Evolutionary conservation across 2,113 vertebrate species (phyloP).

Genomic region (Labeo rohita): DNA sequence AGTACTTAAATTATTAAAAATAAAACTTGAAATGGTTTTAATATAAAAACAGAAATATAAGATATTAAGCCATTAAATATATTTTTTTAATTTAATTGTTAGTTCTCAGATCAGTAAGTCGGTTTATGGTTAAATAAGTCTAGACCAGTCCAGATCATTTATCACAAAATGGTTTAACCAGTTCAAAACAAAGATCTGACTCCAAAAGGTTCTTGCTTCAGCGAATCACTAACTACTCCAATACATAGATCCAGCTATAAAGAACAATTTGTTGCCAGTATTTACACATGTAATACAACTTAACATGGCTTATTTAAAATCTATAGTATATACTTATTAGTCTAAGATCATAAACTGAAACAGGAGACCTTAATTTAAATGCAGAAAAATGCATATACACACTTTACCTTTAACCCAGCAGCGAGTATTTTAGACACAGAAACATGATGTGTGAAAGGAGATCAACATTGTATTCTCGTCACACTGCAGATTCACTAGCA

Average conservation of each 20-base stretch:
- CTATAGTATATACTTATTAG: not conserved
- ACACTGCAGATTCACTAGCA: conserved; percentile 12
- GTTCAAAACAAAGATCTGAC: not conserved
- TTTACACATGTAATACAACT: not conserved
- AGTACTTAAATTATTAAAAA: not conserved
- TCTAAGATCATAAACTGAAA: not conserved
- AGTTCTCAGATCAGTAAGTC: not conserved
- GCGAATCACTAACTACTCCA: not conserved
- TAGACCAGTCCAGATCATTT: not conserved
- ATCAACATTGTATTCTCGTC: conserved; percentile 31
- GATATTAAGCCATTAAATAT: not conserved
- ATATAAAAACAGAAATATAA: too few species aligned
- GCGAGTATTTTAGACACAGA: conserved; percentile 14
- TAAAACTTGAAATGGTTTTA: not conserved
- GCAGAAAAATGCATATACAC: not conserved
- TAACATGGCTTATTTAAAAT: not conserved
- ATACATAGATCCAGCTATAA: too few species aligned
- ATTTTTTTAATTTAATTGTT: not conserved
- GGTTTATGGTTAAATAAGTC: not conserved
- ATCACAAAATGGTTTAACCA: not conserved
- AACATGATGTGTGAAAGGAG: conserved; percentile 39
- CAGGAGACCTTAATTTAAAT: not conserved
- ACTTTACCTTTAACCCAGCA: conserved; percentile 3
- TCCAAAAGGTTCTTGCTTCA: not conserved
- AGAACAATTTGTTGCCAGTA: not conserved